Percentiles rank a stretch among this genome's conserved stretches.
Conservation (phyloP, 2,797 vertebrate genomes). For the Microctenopoma stevenorrisi region DNA sequence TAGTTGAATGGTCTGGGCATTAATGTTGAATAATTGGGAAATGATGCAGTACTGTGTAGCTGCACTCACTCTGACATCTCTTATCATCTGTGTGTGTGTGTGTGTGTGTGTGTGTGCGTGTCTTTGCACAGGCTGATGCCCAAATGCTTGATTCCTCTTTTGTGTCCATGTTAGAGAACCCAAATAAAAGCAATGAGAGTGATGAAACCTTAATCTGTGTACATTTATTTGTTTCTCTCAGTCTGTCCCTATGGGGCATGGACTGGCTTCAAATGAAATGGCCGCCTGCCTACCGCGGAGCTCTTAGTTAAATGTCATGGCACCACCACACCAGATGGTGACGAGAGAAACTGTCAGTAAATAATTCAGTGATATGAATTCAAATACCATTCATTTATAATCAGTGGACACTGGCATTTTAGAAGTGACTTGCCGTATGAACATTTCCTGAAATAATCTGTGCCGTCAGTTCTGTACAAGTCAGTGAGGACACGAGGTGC, state of each 20-base stretch:
- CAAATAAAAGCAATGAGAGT: constrained; percentile 28
- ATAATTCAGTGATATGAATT: constrained; percentile 62
- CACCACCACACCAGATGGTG: constrained; percentile 59
- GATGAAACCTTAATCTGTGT: constrained; percentile 43
- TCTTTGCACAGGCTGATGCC: background rate
- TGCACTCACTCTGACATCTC: background rate
- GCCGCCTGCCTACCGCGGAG: constrained; percentile 50
- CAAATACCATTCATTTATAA: constrained; percentile 51
- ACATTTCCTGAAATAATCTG: constrained; percentile 5
- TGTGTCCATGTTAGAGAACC: constrained; percentile 22
- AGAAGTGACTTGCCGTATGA: constrained; percentile 12
- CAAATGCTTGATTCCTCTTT: constrained; percentile 17
- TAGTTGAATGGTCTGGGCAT: constrained; percentile 4
- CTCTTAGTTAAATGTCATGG: constrained; percentile 75
- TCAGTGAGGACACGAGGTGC: constrained; percentile 4
- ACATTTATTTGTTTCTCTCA: constrained; percentile 54
- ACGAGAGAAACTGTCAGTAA: constrained; percentile 62
- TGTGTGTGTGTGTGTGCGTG: background rate
- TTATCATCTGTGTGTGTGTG: background rate
- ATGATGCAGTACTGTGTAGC: constrained; percentile 4
- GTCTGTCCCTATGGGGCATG: constrained; percentile 33
- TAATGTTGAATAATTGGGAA: constrained; percentile 12
- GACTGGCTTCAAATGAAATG: constrained; percentile 61
- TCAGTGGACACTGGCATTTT: constrained; percentile 36
- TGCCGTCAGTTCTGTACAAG: background rate